Percentiles rank a stretch among this genome's conserved stretches.
Conservation (phyloP, 2,113 vertebrate species). For the Vireo altiloquus region DNA sequence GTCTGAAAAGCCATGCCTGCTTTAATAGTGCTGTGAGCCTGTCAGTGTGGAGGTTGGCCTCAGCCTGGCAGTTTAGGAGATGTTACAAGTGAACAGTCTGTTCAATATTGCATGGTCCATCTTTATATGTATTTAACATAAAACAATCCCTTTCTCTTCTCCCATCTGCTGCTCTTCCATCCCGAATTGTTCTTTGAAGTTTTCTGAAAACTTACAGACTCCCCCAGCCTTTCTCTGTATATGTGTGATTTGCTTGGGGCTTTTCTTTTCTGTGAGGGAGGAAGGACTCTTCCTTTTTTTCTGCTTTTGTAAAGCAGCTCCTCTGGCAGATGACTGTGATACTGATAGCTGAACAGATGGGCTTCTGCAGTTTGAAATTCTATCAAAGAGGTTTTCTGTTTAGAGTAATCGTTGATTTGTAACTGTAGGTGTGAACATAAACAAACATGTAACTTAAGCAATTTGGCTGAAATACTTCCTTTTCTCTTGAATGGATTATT, state of each 20-base stretch:
- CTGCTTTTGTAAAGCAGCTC: background rate
- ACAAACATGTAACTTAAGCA: slow-evolving; percentile 23
- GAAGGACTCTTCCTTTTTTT: background rate
- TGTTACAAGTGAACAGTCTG: slow-evolving; percentile 25
- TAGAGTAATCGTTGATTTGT: slow-evolving; percentile 44
- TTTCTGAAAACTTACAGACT: background rate
- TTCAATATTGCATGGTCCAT: background rate
- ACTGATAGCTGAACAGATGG: slow-evolving; percentile 52
- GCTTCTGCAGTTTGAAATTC: slow-evolving; percentile 8
- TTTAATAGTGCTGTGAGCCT: background rate
- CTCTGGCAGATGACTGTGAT: slow-evolving; percentile 34
- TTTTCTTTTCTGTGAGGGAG: background rate
- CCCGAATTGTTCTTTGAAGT: background rate
- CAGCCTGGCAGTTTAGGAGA: background rate
- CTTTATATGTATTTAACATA: background rate
- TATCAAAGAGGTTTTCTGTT: slow-evolving; percentile 28
- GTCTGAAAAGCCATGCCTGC: background rate
- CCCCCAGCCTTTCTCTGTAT: background rate
- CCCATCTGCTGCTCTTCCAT: background rate
- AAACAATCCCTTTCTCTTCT: background rate
- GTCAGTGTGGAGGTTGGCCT: background rate
- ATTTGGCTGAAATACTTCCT: background rate
- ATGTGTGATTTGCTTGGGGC: background rate
- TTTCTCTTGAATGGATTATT: background rate
- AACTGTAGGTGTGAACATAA: slow-evolving; percentile 54